Evolutionary conservation across 2,113 vertebrate genomes (phyloP).

Genomic region (Toxotes chatareus): DNA sequence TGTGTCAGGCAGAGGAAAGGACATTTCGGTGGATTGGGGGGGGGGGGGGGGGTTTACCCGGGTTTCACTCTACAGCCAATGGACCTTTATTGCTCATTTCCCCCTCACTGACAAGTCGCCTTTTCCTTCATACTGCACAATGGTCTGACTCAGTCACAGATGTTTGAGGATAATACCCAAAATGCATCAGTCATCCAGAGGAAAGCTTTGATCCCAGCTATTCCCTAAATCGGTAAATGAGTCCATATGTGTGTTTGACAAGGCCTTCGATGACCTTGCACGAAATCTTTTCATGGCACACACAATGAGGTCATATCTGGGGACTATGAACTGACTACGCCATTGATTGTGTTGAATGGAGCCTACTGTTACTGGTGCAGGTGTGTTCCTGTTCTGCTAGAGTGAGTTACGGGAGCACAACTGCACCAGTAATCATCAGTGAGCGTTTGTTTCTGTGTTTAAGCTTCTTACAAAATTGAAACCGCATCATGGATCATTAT

Average conservation of each 20-base stretch:
- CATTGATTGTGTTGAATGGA: slow-evolving; percentile 1
- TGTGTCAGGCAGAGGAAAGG: background rate
- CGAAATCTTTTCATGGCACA: slow-evolving; percentile 18
- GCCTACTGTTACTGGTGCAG: slow-evolving; percentile 61
- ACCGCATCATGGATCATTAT: slow-evolving; percentile 1
- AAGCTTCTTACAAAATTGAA: slow-evolving; percentile 20
- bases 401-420: background rate
- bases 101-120: background rate
- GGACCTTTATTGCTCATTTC: slow-evolving; percentile 1
- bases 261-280: slow-evolving; percentile 33
- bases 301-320: slow-evolving; percentile 56
- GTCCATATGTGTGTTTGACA: slow-evolving; percentile 39
- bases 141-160: slow-evolving; percentile 54
- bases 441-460: slow-evolving; percentile 17
- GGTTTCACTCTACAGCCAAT: background rate
- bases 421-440: slow-evolving; percentile 33
- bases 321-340: slow-evolving; percentile 20
- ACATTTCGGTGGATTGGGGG: slow-evolving; percentile 5
- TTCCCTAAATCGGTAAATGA: slow-evolving; percentile 38
- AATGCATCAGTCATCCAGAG: slow-evolving; percentile 44
- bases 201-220: slow-evolving; percentile 47
- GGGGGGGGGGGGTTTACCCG: slow-evolving; percentile 21
- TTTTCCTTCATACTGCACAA: background rate
- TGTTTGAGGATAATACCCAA: slow-evolving; percentile 34
- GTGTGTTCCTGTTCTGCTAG: slow-evolving; percentile 46